These are phyloP conservation scores for Lottia gigantea DNA, from an alignment of 2,888 invertebrate genomes.

Conservation along the genomic window DNA sequence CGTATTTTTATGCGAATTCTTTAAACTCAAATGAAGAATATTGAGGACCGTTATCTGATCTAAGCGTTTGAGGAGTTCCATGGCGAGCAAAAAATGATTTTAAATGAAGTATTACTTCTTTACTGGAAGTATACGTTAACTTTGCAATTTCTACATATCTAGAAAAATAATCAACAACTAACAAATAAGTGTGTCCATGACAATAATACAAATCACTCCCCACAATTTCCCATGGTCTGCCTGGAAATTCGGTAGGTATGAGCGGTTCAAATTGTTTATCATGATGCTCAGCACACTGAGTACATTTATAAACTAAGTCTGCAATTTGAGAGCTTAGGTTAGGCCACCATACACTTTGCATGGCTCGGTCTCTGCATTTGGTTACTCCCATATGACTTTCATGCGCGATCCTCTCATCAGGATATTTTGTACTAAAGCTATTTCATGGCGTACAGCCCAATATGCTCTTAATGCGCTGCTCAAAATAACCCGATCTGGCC, in stretches of 20 bases:
- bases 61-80: not conserved
- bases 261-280: constrained; percentile 33
- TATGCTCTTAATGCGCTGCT: not conserved
- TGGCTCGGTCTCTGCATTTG: constrained; percentile 36
- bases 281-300: constrained; percentile 23
- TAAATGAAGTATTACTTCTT: not conserved
- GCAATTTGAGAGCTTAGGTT: constrained; percentile 26
- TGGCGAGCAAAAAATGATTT: not conserved
- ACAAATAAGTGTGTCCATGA: constrained; percentile 24
- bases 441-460: not conserved
- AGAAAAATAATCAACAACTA: constrained; percentile 13
- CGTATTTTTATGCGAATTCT: not conserved
- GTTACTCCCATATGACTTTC: constrained; percentile 34
- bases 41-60: not conserved
- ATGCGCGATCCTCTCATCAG: constrained; percentile 28
- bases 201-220: constrained; percentile 38
- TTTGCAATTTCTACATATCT: constrained; percentile 8
- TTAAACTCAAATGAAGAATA: not conserved
- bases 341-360: constrained; percentile 33
- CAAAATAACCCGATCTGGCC: not conserved
- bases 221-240: constrained; percentile 37
- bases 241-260: constrained; percentile 31
- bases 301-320: constrained; percentile 31
- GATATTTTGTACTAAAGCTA: constrained; percentile 21
- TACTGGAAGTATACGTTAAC: not conserved